Base-by-base conservation (phyloP, 2,113 vertebrate genomes). In the Pterocles gutturalis region DNA sequence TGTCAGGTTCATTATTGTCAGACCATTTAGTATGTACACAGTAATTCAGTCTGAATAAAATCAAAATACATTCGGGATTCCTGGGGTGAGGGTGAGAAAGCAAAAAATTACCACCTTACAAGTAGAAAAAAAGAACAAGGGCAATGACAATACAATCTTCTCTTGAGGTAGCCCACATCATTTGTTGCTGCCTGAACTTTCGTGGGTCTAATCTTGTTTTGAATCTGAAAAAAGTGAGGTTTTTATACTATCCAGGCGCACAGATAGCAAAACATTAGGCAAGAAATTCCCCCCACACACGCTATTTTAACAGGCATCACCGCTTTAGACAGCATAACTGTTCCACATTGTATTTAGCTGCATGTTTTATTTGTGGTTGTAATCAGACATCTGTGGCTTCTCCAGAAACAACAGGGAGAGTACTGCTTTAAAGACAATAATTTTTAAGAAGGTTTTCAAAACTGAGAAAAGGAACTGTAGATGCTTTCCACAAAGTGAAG, bases 381-480 rank as follows among this genome's bases (percentile, higher is more conserved):
- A 78, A 24, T 79, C 17, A 54, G 24, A 16, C 6, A 81, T 33
- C 16, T 38, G 14, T 72, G 34, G 25, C 62, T 93, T 89, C 64
- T 87, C 29, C 36, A 67, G 66, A 83, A 83, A 66, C 7, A 82
- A 29, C 13, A 28, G 17, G 55, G 81, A 25, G 14, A 79, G 73
- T 85, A 36, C 34, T 58, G 21, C 53, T 94, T 55, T 43, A 67
- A 92, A 85, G 13, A 36, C 10, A 62, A 48, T 3, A 72, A 18
- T 83, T 64, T 90, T 80, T 64, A 41, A 53, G 41, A 71, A 33
- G 7, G 16, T 89, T 13, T 65, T 94, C 72, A 89, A 82, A 92
- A 36, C 24, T 34, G 34, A 57, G 29, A 57, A 62, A 83, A 60
- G 34, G 9, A 72, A 21, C 16, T 80, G 15, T 67, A 38, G 61